phyloP scores from a whole-genome alignment of 1,140 invertebrate genomes.

The Pseudomyrmex flavicornis region DNA sequence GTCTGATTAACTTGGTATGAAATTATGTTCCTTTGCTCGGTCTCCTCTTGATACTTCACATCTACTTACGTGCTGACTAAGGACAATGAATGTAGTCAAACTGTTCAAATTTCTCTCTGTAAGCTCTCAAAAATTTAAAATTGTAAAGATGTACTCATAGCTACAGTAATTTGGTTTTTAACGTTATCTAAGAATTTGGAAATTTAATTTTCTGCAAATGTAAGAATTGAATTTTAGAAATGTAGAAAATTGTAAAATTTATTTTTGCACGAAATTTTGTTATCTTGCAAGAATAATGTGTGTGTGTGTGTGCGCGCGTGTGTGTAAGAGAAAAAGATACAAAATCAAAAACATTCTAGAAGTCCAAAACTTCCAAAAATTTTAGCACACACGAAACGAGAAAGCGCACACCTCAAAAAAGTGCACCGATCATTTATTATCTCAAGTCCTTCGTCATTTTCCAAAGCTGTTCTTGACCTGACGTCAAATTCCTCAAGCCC shows the following conservation, averaged over 20 bases:
- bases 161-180: neutral
- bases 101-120: constrained; percentile 11
- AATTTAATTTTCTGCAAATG: neutral
- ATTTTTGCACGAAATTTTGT: too few relatives aligned
- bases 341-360: neutral
- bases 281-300: too few relatives aligned
- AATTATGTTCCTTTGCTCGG: constrained; percentile 66
- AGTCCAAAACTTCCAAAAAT: neutral
- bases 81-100: constrained; percentile 5
- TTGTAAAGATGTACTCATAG: constrained; percentile 13
- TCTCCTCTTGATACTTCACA: constrained; percentile 31
- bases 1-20: constrained; percentile 77
- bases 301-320: too few relatives aligned
- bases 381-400: neutral
- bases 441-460: constrained; percentile 35
- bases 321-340: too few relatives aligned
- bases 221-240: neutral
- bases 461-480: constrained; percentile 13
- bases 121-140: neutral
- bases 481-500: constrained; percentile 43
- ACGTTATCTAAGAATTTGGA: neutral
- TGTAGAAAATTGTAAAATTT: neutral
- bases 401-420: neutral
- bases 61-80: constrained; percentile 31
- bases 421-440: constrained; percentile 27